Conservation (phyloP, 2,888 invertebrate genomes). For the Ichneumoninae sp. region DNA sequence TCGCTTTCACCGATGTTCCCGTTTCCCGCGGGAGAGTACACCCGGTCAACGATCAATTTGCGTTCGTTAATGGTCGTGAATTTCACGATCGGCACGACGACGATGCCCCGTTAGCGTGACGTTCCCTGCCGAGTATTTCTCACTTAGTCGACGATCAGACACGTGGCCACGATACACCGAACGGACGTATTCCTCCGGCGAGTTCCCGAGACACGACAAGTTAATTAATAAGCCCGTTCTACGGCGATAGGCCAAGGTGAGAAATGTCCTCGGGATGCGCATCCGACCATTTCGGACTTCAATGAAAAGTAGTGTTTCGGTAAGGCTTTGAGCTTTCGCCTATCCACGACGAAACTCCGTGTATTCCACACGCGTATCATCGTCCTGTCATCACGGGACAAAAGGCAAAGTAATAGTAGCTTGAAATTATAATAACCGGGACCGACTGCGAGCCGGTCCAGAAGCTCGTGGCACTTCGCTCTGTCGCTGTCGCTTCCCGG, state of each 20-base stretch:
- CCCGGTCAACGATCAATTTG: constrained; percentile 71
- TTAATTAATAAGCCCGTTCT: neutral
- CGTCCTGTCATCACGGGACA: constrained; percentile 71
- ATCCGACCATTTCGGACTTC: constrained; percentile 56
- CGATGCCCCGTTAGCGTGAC: constrained; percentile 23
- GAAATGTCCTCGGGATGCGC: neutral
- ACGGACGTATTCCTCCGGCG: neutral
- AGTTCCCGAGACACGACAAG: neutral
- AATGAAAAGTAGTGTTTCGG: constrained; percentile 74
- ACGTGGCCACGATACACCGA: constrained; percentile 3
- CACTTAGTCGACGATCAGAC: constrained; percentile 11
- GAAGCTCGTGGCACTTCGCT: constrained; percentile 54
- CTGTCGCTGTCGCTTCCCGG: constrained; percentile 40
- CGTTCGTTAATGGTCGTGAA: constrained; percentile 68
- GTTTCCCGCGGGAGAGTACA: constrained; percentile 63
- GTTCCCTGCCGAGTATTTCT: constrained; percentile 36
- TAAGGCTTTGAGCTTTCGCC: constrained; percentile 76
- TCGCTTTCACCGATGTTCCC: constrained; percentile 32
- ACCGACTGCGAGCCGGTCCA: constrained; percentile 68
- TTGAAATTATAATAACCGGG: constrained; percentile 81
- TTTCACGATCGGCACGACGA: constrained; percentile 56
- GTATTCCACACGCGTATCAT: neutral
- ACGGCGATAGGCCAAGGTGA: neutral
- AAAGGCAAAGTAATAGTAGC: constrained; percentile 81
- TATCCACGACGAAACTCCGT: constrained; percentile 1